Base-by-base conservation (phyloP, 2,797 vertebrate genomes). In the Eidolon dupreanum region DNA sequence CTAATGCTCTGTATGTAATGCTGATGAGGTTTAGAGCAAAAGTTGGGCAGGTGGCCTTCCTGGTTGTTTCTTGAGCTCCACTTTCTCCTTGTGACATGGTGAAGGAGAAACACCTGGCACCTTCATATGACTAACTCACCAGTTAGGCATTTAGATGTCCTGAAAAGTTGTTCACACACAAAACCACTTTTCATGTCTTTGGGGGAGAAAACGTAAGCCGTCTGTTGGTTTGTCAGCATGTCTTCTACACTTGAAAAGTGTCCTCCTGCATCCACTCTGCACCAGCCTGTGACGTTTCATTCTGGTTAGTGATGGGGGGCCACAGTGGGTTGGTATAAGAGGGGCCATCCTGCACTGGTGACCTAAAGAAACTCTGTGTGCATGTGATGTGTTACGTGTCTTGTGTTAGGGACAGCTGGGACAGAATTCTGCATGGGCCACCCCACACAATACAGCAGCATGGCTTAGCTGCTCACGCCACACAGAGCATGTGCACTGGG, bases 401-500 rank as follows among this genome's bases (percentile, higher is more conserved):
- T 33, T 3, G 0, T 6, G 24, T 17, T 38, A 66, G 53, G 70
- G 24, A 43, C 13, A 9, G 11, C 41, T 8, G 9, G 6, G 16
- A 9, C 6, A 2, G 74, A 81, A 65, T 33, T 26, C 38, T 31
- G 26, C 15, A 0, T 43, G 51, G 65, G 12, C 65, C 22, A 6
- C 17, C 28, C 0, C 2, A 31, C 0, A 0, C 3, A 19, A 71
- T 26, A 31, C 59, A 51, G 19, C 36, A 43, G 6, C 53, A 8
- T 26, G 17, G 84, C 53, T 36, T 0, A 3, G 19, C 22, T 26
- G 24, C 22, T 24, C 5, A 17, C 49, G 41, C 71, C 13, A 1
- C 8, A 49, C 49, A 49, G 16, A 49, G 49, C 15, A 49, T 1
- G 8, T 9, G 15, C n/a, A 0, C 65, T 19, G 15, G 36, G 36